Percentiles rank a stretch among this genome's conserved stretches.
phyloP scores from a whole-genome alignment of 2,888 invertebrate genomes.

The Danaus chrysippus region DNA sequence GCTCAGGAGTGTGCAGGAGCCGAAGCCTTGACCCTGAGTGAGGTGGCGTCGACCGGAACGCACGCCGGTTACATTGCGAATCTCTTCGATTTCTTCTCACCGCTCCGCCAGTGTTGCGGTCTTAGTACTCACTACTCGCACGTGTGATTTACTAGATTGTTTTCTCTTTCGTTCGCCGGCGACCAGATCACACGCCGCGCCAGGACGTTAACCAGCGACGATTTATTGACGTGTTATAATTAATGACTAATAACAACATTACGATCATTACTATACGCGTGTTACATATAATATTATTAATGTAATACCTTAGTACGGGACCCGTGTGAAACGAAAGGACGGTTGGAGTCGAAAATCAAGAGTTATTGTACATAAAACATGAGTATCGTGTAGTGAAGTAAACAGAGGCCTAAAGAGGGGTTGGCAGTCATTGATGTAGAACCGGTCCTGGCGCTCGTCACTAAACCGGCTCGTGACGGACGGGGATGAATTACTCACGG shows the following conservation, averaged over 20 bases:
- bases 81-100: slow-evolving; percentile 63
- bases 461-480: slow-evolving; percentile 64
- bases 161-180: slow-evolving; percentile 55
- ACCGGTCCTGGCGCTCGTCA: slow-evolving; percentile 64
- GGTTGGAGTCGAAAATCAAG: slow-evolving; percentile 60
- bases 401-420: slow-evolving; percentile 56
- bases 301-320: background rate
- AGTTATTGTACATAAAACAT: slow-evolving; percentile 54
- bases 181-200: slow-evolving; percentile 11
- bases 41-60: slow-evolving; percentile 79
- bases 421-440: slow-evolving; percentile 73
- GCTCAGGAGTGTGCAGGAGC: slow-evolving; percentile 66
- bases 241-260: too few species aligned
- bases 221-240: background rate
- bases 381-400: slow-evolving; percentile 53
- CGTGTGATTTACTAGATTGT: slow-evolving; percentile 60
- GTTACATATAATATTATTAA: too few species aligned
- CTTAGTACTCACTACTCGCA: slow-evolving; percentile 68
- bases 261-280: too few species aligned
- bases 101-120: slow-evolving; percentile 59
- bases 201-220: background rate
- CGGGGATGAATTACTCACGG: slow-evolving; percentile 69
- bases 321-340: slow-evolving; percentile 32
- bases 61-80: slow-evolving; percentile 68
- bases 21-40: slow-evolving; percentile 77